phyloP scores from a whole-genome alignment of 1,140 invertebrate genomes.

The Drosophila simulans region DNA sequence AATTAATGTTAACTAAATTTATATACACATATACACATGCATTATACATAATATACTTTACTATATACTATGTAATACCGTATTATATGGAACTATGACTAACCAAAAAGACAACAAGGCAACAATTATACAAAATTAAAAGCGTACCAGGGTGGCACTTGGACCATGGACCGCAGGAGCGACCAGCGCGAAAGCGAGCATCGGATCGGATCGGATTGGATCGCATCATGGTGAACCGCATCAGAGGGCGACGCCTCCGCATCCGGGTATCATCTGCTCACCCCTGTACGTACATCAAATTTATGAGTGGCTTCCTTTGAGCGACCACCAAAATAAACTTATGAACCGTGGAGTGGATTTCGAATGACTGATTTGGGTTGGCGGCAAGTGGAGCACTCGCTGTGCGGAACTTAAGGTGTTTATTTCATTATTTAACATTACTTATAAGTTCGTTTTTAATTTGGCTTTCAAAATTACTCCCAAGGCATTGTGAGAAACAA shows the following conservation, averaged over 20 bases:
- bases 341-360: slow-evolving; percentile 24
- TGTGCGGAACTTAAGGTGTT: not conserved
- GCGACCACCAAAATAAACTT: slow-evolving; percentile 39
- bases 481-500: not conserved
- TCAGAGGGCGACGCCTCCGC: not conserved
- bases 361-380: not conserved
- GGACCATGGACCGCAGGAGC: not conserved
- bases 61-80: slow-evolving; percentile 52
- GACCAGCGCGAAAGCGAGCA: not conserved
- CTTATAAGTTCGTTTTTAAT: not conserved
- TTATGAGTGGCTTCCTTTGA: slow-evolving; percentile 28
- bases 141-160: slow-evolving; percentile 18
- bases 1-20: slow-evolving; percentile 81
- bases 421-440: not conserved
- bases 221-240: not conserved
- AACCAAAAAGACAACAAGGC: slow-evolving; percentile 39
- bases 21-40: slow-evolving; percentile 73
- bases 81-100: slow-evolving; percentile 53
- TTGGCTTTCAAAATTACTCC: not conserved
- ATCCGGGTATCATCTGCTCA: slow-evolving; percentile 9
- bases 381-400: not conserved
- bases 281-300: slow-evolving; percentile 30
- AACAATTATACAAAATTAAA: slow-evolving; percentile 49
- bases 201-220: slow-evolving; percentile 15
- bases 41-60: slow-evolving; percentile 61